These are phyloP conservation scores for Eospalax fontanierii DNA, from an alignment of 2,797 vertebrate species.

Conservation along the genomic window DNA sequence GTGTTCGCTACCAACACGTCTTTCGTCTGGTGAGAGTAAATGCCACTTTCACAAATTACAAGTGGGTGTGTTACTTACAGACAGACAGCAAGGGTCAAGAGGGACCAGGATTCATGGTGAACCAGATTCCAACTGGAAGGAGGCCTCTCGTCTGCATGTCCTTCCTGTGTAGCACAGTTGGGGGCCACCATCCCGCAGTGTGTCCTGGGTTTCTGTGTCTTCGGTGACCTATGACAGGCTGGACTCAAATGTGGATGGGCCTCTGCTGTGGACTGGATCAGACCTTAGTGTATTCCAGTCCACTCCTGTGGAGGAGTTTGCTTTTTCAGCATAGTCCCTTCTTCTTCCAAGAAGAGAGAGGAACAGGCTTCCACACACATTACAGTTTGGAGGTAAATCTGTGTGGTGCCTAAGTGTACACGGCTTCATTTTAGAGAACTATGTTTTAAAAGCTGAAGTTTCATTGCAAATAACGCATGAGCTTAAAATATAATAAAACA, in stretches of 20 bases:
- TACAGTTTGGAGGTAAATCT: conserved; percentile 9
- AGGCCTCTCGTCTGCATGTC: not conserved
- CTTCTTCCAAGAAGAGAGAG: not conserved
- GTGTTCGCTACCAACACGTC: not conserved
- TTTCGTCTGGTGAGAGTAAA: not conserved
- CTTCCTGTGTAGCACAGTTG: not conserved
- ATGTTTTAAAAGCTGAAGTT: not conserved
- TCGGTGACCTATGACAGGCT: not conserved
- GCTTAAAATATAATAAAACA: not conserved
- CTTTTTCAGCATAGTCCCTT: not conserved
- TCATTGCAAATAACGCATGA: not conserved
- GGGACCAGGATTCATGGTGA: not conserved
- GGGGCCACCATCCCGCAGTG: not conserved
- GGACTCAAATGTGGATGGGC: not conserved
- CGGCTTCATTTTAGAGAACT: not conserved
- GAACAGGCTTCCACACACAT: not conserved
- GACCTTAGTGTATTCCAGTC: not conserved
- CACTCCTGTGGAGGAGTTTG: not conserved
- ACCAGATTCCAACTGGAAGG: not conserved
- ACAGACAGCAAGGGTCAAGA: not conserved
- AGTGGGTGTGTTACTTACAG: not conserved
- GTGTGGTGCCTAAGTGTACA: not conserved
- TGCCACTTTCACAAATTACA: not conserved
- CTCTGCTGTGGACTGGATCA: not conserved
- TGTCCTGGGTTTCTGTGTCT: not conserved